Conservation (phyloP, 2,113 vertebrate genomes). For the Rostratula benghalensis region DNA sequence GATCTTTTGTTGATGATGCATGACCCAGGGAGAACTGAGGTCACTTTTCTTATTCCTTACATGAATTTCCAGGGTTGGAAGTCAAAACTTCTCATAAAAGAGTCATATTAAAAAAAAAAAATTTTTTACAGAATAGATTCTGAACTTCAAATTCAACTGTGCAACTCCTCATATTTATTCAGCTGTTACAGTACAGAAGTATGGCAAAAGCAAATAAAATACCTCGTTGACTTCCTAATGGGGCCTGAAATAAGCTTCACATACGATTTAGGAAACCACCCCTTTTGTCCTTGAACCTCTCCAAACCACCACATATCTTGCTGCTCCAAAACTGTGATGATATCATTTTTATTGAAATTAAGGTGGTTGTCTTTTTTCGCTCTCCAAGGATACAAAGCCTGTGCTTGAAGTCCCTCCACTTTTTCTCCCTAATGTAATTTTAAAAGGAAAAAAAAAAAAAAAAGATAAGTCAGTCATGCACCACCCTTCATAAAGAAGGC, state of each 20-base stretch:
- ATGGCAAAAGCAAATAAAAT: conserved; percentile 32
- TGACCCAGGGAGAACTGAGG: neutral
- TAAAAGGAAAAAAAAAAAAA: neutral
- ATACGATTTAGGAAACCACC: conserved; percentile 99
- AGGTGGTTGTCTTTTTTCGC: conserved; percentile 99
- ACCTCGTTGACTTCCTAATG: conserved; percentile 87
- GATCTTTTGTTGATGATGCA: neutral
- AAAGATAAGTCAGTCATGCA: neutral
- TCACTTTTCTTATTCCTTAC: neutral
- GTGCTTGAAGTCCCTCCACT: conserved; percentile 95
- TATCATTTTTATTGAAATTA: conserved; percentile 97
- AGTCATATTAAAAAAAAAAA: neutral
- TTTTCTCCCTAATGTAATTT: conserved; percentile 87
- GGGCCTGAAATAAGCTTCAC: conserved; percentile 97
- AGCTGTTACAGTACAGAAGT: neutral
- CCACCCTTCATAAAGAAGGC: neutral
- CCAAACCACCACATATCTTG: conserved; percentile 99
- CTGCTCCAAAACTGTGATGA: conserved; percentile 96
- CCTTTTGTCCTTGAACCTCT: conserved; percentile 96
- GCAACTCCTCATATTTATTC: neutral
- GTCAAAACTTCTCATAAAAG: neutral
- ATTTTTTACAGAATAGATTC: neutral
- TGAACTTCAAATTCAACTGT: neutral
- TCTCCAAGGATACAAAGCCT: conserved; percentile 97
- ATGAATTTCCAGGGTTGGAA: neutral